Conservation (phyloP, 2,797 vertebrate species). For the Linurgus olivaceus region DNA sequence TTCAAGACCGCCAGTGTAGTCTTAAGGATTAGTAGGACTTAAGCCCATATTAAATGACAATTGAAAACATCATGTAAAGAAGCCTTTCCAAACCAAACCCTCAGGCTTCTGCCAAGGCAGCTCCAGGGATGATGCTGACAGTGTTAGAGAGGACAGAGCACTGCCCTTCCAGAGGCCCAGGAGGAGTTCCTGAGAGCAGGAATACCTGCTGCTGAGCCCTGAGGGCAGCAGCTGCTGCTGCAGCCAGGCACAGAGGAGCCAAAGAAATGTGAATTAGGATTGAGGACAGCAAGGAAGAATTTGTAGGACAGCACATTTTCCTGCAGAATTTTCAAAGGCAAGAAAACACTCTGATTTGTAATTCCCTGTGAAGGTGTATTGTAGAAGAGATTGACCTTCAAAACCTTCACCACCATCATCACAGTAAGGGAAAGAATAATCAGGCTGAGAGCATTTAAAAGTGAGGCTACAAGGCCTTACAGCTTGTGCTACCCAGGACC, state of each 20-base stretch:
- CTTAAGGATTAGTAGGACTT: background rate
- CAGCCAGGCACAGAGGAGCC: background rate
- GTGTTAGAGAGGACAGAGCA: background rate
- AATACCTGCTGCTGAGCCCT: background rate
- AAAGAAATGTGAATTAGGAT: background rate
- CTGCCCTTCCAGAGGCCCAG: background rate
- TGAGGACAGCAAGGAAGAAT: background rate
- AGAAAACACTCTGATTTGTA: background rate
- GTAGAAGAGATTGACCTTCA: background rate
- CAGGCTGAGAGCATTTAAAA: background rate
- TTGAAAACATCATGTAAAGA: background rate
- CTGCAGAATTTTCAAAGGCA: background rate
- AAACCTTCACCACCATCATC: background rate
- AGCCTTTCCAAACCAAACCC: background rate
- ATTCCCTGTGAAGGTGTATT: rapidly evolving
- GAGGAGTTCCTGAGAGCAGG: background rate
- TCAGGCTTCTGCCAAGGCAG: background rate
- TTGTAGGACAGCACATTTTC: background rate
- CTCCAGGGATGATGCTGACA: background rate
- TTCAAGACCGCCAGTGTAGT: background rate
- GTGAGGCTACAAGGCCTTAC: background rate
- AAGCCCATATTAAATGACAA: background rate
- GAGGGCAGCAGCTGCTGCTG: background rate
- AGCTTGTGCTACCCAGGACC: background rate
- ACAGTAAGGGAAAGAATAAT: background rate